phyloP scores from a whole-genome alignment of 2,888 invertebrate genomes.

The Cosmia pyralina region DNA sequence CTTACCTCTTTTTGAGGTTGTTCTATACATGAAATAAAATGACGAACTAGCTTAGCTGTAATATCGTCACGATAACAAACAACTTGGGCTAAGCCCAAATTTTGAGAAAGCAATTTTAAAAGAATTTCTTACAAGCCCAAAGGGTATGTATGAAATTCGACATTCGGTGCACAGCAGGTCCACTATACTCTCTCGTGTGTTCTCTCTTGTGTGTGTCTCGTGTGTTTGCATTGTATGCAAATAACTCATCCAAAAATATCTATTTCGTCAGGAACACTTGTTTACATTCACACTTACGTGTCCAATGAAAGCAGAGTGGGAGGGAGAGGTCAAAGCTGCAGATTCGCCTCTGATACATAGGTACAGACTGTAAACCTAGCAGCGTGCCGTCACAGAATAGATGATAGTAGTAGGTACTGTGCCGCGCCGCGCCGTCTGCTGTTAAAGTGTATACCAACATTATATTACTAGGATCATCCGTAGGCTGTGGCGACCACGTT shows the following conservation, averaged over 20 bases:
- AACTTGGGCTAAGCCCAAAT: neutral
- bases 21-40: neutral
- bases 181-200: too few relatives aligned
- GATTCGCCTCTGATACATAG: neutral
- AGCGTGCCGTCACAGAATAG: neutral
- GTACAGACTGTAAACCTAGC: neutral
- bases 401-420: neutral
- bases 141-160: neutral
- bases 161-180: slow-evolving; percentile 3
- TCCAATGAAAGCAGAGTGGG: neutral
- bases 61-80: neutral
- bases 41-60: neutral
- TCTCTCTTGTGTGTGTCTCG: too few relatives aligned
- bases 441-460: slow-evolving; percentile 16
- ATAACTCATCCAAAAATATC: slow-evolving; percentile 20
- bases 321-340: neutral
- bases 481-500: slow-evolving; percentile 58
- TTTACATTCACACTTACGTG: slow-evolving; percentile 12
- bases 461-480: slow-evolving; percentile 20
- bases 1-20: neutral
- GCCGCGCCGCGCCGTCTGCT: neutral
- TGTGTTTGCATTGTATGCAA: slow-evolving; percentile 1
- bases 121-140: too few relatives aligned
- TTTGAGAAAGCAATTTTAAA: too few relatives aligned
- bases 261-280: slow-evolving; percentile 14